Base-by-base conservation (phyloP, 2,113 vertebrate genomes). In the Sturnus vulgaris region DNA sequence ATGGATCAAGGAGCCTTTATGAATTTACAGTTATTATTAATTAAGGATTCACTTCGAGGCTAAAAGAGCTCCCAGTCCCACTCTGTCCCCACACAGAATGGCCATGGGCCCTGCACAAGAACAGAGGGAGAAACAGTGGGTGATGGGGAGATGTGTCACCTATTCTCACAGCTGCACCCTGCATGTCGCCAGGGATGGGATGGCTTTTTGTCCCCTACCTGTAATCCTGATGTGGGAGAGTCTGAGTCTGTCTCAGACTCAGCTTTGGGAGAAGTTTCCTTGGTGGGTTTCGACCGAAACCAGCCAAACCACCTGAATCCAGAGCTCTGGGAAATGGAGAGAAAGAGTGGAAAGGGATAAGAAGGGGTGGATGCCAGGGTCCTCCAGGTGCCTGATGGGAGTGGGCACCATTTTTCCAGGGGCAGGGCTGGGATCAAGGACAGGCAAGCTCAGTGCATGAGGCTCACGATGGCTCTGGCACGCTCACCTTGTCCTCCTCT, bases 291-390 rank as follows among this genome's bases (percentile, higher is more conserved):
- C 0, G 98, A 98, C 44, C 98, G 96, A 92, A 99, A 99, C 99
- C 99, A 99, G 40, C 98, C 97, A 93, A 99, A 99, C 99, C 99
- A 99, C 47, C 98, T 98, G n/a, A 97, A 97, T 46, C 98, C 97
- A 4, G 98, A 95, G 88, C 93, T 92, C 99, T 99, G 95, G 33
- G 56, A 70, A 61, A 76, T 5, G 35, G 30, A 57, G 56, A 16
- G 22, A 61, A 63, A 75, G 27, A 56, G 5, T 1, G 3, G 14
- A 37, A 92, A 55, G 1, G 3, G 6, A 4, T 30, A 27, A 57
- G 37, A 75, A 47, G 22, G 10, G 18, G 27, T 28, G 3, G 22
- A 53, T 22, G 18, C 52, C 47, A 21, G 0, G 0, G 35, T 57
- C 19, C 47, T 70, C 16, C 21, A 6, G 53, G 33, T 30, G 22